phyloP scores from a whole-genome alignment of 1,140 invertebrate genomes.

The Thaumatotibia leucotreta region DNA sequence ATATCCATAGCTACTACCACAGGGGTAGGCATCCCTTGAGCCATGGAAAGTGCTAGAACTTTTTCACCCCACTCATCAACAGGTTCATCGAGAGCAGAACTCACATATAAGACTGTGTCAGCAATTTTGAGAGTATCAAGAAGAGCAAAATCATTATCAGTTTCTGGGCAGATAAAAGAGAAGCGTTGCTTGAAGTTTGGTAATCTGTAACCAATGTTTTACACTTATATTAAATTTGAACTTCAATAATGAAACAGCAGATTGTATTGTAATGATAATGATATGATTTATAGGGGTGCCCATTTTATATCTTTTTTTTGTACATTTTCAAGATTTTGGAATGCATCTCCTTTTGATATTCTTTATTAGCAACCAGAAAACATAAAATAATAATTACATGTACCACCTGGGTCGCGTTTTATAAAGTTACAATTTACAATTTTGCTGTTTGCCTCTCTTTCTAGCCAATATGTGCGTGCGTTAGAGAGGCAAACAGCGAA shows the following conservation, averaged over 20 bases:
- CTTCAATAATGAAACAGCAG: background rate
- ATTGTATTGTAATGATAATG: too few species aligned
- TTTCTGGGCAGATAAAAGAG: conserved; percentile 84
- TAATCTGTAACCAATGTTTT: conserved; percentile 77
- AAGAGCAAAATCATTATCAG: conserved; percentile 83
- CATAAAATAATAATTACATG: too few species aligned
- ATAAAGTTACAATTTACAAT: too few species aligned
- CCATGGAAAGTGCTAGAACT: conserved; percentile 83
- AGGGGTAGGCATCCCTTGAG: conserved; percentile 90
- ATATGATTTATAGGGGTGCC: too few species aligned
- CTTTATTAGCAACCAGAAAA: too few species aligned
- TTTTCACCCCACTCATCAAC: conserved; percentile 87
- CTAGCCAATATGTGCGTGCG: too few species aligned
- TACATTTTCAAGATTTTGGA: too few species aligned
- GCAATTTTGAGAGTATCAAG: conserved; percentile 91
- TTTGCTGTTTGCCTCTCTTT: too few species aligned
- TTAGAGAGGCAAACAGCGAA: too few species aligned
- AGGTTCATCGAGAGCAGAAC: conserved; percentile 79
- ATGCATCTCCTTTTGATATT: too few species aligned
- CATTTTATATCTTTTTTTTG: too few species aligned
- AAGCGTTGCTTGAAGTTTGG: conserved; percentile 92
- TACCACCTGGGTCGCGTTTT: too few species aligned
- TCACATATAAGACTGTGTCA: conserved; percentile 87
- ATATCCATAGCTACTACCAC: conserved; percentile 87
- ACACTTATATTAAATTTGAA: background rate